These are phyloP conservation scores for Epistrophe grossulariae DNA, from an alignment of 2,888 invertebrate species.

Conservation along the genomic window DNA sequence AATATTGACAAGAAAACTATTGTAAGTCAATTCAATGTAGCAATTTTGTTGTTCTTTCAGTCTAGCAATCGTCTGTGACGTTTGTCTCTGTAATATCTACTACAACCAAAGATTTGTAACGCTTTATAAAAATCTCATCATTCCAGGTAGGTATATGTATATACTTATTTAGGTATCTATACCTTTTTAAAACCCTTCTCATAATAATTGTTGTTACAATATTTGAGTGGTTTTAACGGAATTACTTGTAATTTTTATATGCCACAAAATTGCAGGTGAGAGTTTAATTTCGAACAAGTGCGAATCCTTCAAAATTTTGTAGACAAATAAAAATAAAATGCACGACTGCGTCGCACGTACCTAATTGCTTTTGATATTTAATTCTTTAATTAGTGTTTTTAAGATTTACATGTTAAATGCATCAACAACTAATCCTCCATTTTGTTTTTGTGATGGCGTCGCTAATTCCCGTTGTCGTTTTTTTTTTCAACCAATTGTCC, in stretches of 20 bases:
- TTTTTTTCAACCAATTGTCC: no score
- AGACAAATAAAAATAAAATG: no score
- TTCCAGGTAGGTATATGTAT: background rate
- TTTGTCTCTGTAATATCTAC: no score
- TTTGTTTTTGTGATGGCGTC: no score
- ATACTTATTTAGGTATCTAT: background rate
- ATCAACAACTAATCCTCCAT: no score
- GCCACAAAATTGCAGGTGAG: background rate
- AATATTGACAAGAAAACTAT: background rate
- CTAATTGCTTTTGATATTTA: no score
- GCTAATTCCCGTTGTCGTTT: no score
- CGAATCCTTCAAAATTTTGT: no score
- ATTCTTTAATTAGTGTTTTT: no score
- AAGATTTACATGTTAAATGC: no score
- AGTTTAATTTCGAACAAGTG: background rate
- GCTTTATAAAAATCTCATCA: background rate
- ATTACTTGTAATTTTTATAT: background rate
- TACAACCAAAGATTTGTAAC: background rate
- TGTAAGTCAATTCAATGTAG: background rate
- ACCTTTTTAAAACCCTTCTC: background rate
- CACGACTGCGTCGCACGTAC: no score
- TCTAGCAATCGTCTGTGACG: conserved; percentile 4
- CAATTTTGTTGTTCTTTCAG: background rate
- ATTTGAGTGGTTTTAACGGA: background rate
- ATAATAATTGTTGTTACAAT: no score